Evolutionary conservation across 2,888 invertebrate genomes (phyloP), one percentile per base, ranked within the genome.

Genomic region (Drosophila falleni): DNA sequence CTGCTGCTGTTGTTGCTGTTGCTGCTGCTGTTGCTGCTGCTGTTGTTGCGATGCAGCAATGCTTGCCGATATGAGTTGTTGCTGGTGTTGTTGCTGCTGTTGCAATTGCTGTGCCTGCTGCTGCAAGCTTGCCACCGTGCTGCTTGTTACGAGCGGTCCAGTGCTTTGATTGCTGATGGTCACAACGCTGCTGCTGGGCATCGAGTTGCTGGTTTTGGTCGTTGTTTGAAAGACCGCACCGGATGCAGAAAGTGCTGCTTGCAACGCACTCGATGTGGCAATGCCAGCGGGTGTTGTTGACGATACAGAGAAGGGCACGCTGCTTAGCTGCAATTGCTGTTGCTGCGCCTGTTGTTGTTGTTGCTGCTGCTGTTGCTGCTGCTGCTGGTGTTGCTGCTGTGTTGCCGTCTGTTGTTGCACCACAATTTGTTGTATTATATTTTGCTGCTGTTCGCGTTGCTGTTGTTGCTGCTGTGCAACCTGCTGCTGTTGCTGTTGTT

Each of bases 401-500:
- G 89, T 67, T 78, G 90, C 63, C 78, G 89, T 71, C 15, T 80
- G 85, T 47, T 83, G 85, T 47, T 83, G 89, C 50, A 80, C 81
- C 15, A 75, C 74, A 78, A 78, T 75, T 73, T 75, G 75, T 13
- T 75, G 75, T 68, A 75, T 67, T 3, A 75, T 75, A 56, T 67
- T 75, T 37, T 87, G 78, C 3, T 75, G 81, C 67, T 82, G 86
- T 29, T 90, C 90, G 16, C 89, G 89, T 26, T 80, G 91, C 78
- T 89, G 91, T 33, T 89, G 91, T 74, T 93, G 93, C 47, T 93
- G 92, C 66, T 93, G 94, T 8, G 54, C 47, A 13, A 63, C 94
- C 72, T 94, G 95, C 55, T 95, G 94, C 47, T 67, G 93, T 66
- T 93, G 92, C 64, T 93, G 94, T 5, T 61, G 54, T 16, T 73